Evolutionary conservation across 2,113 vertebrate genomes (phyloP), one percentile per base, ranked within the genome.

Genomic region (Physeter macrocephalus): DNA sequence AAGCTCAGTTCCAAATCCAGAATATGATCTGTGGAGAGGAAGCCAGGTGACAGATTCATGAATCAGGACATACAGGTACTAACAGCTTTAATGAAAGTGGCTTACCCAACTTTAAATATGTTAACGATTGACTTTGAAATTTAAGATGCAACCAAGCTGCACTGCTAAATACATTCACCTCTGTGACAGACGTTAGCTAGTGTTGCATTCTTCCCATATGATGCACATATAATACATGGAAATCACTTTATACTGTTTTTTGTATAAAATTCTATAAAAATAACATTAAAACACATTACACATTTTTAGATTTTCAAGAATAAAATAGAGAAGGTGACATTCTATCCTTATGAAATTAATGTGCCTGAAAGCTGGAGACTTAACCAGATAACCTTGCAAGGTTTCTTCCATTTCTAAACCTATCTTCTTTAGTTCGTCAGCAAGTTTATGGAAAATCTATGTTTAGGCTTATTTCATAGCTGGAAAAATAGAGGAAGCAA

Each of bases 401-500:
- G 1, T 83, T 69, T 69, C 83, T 71, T 75, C 13, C n/a, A 52
- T 84, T 87, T 90, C 52, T 94, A 83, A 93, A 57, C 27, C 43
- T 88, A 12, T 71, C 77, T 91, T 91, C 86, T 90, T 80, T 75
- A 66, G 62, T 78, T 97, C 31, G 7, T 81, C 77, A 94, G 91
- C 46, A 94, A 87, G 52, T 90, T 97, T 87, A 96, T 71, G 64
- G 77, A 67, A 54, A 93, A 66, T 52, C 91, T 97, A 93, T 89
- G 95, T 97, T 96, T 95, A 90, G 57, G 72, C 46, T 96, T 94
- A 90, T 67, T 97, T 96, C 93, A 96, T 88, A 98, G 86, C 77
- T 95, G 43, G 57, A 71, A 95, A 95, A 96, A 94, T 93, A 95
- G 92, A 96, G 69, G 83, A 98, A 96, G 87, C 82, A 62, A 88